Conservation (phyloP, 2,888 invertebrate species). For the Athalia circularis region DNA sequence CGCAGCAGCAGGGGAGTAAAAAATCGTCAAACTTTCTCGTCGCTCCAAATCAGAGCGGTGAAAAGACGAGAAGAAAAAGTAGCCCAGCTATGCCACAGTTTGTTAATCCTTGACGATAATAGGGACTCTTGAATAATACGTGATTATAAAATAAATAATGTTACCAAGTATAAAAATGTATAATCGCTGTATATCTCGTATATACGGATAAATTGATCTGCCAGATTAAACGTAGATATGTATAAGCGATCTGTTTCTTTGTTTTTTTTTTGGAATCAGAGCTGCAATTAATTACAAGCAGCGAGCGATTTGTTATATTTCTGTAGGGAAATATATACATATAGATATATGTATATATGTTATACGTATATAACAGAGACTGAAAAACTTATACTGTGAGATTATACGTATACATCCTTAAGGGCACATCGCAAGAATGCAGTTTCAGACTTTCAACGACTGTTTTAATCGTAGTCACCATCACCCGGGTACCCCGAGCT, state of each 20-base stretch:
- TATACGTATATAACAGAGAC: neutral
- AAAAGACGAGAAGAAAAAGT: slow-evolving; percentile 70
- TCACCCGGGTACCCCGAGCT: slow-evolving; percentile 18
- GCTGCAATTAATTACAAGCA: no score
- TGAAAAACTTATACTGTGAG: slow-evolving; percentile 14
- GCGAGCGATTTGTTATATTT: no score
- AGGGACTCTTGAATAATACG: slow-evolving; percentile 11
- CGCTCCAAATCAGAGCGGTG: slow-evolving; percentile 49
- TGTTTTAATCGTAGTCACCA: slow-evolving; percentile 26
- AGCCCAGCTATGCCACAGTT: slow-evolving; percentile 68
- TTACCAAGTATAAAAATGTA: neutral
- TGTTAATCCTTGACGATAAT: slow-evolving; percentile 57
- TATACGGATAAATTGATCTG: no score
- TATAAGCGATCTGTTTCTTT: no score
- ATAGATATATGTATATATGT: no score
- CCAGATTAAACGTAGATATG: no score
- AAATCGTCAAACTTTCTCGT: slow-evolving; percentile 42
- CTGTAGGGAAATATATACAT: no score
- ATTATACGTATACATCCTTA: slow-evolving; percentile 7
- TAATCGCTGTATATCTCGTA: no score
- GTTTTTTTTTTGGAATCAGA: no score
- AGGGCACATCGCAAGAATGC: slow-evolving; percentile 32
- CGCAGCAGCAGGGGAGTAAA: slow-evolving; percentile 50
- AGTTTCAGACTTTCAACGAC: slow-evolving; percentile 28
- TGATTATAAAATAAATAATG: slow-evolving; percentile 5